These are phyloP conservation scores for Saimiri boliviensis DNA, from an alignment of 2,113 vertebrate genomes.

Conservation along the genomic window DNA sequence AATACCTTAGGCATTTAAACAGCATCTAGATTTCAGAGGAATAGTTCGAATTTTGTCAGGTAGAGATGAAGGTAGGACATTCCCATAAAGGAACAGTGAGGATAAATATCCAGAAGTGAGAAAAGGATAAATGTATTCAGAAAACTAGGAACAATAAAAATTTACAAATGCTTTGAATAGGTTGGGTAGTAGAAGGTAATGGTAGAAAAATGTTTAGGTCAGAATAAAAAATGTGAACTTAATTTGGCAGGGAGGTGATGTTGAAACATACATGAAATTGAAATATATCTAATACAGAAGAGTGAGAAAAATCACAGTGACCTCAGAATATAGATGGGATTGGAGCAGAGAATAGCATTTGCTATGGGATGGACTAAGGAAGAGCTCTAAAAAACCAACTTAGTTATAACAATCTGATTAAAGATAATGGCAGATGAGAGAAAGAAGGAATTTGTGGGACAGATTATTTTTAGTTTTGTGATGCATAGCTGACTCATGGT, in stretches of 20 bases:
- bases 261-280: not conserved
- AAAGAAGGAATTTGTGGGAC: not conserved
- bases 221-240: not conserved
- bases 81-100: not conserved
- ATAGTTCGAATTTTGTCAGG: not conserved
- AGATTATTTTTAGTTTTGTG: not conserved
- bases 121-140: not conserved
- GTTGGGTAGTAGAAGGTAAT: not conserved
- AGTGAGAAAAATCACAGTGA: slow-evolving; percentile 6
- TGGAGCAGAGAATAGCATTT: not conserved
- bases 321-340: not conserved
- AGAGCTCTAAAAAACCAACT: not conserved
- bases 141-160: not conserved
- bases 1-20: not conserved
- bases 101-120: not conserved
- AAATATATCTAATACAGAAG: not conserved
- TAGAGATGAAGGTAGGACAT: not conserved
- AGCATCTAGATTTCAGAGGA: not conserved
- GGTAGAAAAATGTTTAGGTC: not conserved
- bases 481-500: not conserved
- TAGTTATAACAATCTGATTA: not conserved
- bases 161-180: not conserved
- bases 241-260: not conserved
- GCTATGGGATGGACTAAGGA: not conserved
- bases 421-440: not conserved